Evolutionary conservation across 2,888 invertebrate species (phyloP), one percentile per base, ranked within the genome.

Genomic region (Timandra comae): DNA sequence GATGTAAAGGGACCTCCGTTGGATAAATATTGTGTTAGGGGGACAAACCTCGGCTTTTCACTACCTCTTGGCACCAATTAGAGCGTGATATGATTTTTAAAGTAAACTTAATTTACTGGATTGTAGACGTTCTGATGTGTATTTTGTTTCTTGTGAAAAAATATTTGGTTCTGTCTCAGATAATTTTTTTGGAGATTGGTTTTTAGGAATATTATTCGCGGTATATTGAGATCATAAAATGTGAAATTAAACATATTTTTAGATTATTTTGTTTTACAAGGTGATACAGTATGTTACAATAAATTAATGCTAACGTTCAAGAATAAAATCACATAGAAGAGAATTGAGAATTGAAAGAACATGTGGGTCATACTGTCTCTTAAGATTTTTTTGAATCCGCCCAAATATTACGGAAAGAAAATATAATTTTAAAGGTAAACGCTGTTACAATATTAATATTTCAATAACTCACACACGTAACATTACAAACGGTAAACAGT

Each of bases 1-100:
- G 76, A 82, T 77, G 77, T 78, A 80, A 76, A 76, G 81, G 79
- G 79, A 71, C 73, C n/a, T 41, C 30, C 58, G 44, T 46, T 39
- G 49, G 58, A 73, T 72, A 71, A 84, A 84, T 84, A 78, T 85
- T 85, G 59, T 77, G 64, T 73, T 78, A 73, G 77, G 84, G n/a
- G 82, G 84, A 84, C 84, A 77, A 56, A 70, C 49, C 56, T 51
- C 63, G 49, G 53, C 53, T 55, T 53, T 55, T 49, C 63, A 60
- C 64, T 58, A 65, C 63, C 73, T 71, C 69, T 63, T 58, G 53
- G 61, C 54, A 69, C 56, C 81, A 85, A 84, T 82, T 82, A 82
- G 84, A 78, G 84, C 85, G 81, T 79, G 76, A 57, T 58, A 68
- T 75, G 65, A 84, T 85, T 82, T 81, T 78, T 77, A 63, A 51